Conservation (phyloP, 1,140 invertebrate species). For the Drosophila azteca region DNA sequence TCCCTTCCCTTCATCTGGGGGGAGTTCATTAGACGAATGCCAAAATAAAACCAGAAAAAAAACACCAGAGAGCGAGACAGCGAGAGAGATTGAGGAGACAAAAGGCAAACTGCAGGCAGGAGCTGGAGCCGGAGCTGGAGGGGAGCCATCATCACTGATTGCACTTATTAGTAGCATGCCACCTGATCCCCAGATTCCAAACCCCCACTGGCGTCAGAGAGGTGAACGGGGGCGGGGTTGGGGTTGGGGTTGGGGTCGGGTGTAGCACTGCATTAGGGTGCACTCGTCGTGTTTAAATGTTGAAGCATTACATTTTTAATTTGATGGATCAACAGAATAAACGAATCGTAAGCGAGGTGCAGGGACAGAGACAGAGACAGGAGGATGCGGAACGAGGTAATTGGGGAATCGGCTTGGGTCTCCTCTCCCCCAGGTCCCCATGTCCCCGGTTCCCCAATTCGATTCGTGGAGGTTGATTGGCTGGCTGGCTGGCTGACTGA, state of each 20-base stretch:
- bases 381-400: not conserved
- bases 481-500: too few species aligned
- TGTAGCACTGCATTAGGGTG: constrained; percentile 41
- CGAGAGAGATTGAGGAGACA: constrained; percentile 33
- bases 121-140: constrained; percentile 3
- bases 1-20: not conserved
- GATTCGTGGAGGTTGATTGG: too few species aligned
- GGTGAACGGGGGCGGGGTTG: too few species aligned
- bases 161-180: constrained; percentile 72
- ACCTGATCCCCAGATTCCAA: constrained; percentile 17
- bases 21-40: constrained; percentile 75
- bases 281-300: constrained; percentile 64
- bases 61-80: not conserved
- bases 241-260: too few species aligned
- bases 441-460: too few species aligned
- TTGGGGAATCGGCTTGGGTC: too few species aligned
- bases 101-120: constrained; percentile 50
- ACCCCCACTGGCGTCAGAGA: too few species aligned
- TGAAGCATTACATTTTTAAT: constrained; percentile 82
- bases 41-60: constrained; percentile 59
- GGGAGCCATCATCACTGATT: constrained; percentile 57
- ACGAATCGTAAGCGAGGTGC: constrained; percentile 71
- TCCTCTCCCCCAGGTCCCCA: too few species aligned
- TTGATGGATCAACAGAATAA: constrained; percentile 83
- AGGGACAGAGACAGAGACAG: constrained; percentile 1